Evolutionary conservation across 2,888 invertebrate genomes (phyloP), one percentile per base, ranked within the genome.

Genomic region (Pyrocoelia pectoralis): DNA sequence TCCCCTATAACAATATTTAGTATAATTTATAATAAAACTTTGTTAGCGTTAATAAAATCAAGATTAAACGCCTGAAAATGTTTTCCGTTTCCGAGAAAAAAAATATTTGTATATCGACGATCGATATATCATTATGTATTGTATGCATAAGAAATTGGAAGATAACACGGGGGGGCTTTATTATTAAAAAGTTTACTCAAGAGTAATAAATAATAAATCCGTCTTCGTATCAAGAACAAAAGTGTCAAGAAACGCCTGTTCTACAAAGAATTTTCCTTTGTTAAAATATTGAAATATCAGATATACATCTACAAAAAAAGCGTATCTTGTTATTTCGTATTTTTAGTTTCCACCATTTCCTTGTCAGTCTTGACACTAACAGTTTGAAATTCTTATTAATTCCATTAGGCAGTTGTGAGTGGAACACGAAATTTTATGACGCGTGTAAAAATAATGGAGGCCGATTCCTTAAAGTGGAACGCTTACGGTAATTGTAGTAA

Each of bases 161-260:
- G n/a, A 9, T 29, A 29, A 52, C 38, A 17, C n/a, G 15, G 52
- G 41, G 33, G 15, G 38, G 41, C 29, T 50, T 52, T 60, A n/a
- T 33, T 33, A 33, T 33, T 10, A 33, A 4, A 33, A 8, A 33
- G 33, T 33, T 33, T 33, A 46, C 60, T 56, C 41, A 24, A 33
- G 57, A 53, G 67, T 72, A 69, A 73, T 76, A 75, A 75, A 76
- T 76, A 75, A 75, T 75, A 74, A 74, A 75, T 75, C 74, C 70
- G 70, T 74, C 74, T 73, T 72, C 67, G 66, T 71, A 70, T 70
- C 68, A 69, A 64, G 66, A 65, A 29, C 68, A 68, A 67, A 67
- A 52, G 68, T 69, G 74, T 73, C 73, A 69, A 71, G 69, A 68
- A 70, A 70, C 65, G 71, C 61, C 68, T 72, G 72, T 70, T 71